Evolutionary conservation across 1,140 invertebrate species (phyloP).

Genomic region (Drosophila pseudoobscura): DNA sequence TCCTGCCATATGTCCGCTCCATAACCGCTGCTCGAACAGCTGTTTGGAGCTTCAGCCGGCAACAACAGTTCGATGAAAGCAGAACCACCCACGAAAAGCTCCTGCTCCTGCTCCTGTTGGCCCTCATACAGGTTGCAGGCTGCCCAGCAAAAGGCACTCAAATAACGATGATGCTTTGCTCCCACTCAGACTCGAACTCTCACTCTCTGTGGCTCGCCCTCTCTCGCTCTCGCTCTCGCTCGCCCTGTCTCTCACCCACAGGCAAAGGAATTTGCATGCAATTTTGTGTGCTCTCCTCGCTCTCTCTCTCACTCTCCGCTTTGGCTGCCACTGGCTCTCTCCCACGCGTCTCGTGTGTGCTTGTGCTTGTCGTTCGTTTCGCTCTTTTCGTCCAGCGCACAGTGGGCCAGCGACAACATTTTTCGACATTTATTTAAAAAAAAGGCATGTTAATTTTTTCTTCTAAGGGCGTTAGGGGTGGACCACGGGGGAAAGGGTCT

Average conservation of each 20-base stretch:
- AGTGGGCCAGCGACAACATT: too few species aligned
- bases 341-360: slow-evolving; percentile 1
- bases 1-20: not conserved
- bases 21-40: slow-evolving; percentile 29
- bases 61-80: slow-evolving; percentile 1
- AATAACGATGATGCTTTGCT: slow-evolving; percentile 1
- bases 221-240: slow-evolving; percentile 3
- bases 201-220: not conserved
- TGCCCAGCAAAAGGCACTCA: slow-evolving; percentile 25
- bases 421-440: too few species aligned
- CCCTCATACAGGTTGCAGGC: slow-evolving; percentile 54
- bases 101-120: slow-evolving; percentile 12
- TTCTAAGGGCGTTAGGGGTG: too few species aligned
- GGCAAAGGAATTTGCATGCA: slow-evolving; percentile 51
- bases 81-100: slow-evolving; percentile 13
- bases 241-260: slow-evolving; percentile 31
- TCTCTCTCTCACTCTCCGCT: slow-evolving; percentile 11
- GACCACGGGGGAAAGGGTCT: too few species aligned
- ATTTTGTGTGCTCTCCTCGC: slow-evolving; percentile 24
- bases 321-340: slow-evolving; percentile 36
- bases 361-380: too few species aligned
- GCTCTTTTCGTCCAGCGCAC: too few species aligned
- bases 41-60: slow-evolving; percentile 31
- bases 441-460: too few species aligned
- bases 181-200: not conserved